phyloP scores from a whole-genome alignment of 1,140 invertebrate genomes.

The Chrysoperla carnea region DNA sequence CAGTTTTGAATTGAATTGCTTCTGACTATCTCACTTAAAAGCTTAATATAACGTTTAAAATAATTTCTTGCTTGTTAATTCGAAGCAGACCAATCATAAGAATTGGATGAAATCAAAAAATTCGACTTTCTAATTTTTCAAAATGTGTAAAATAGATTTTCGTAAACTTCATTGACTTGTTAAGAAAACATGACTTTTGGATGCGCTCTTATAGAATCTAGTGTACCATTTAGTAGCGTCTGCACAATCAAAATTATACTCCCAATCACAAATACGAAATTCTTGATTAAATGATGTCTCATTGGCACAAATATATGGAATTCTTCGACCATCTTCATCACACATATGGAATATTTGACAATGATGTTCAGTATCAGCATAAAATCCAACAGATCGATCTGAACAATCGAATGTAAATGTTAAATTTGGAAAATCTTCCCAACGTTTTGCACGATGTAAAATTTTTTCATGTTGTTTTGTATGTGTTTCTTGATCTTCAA shows the following conservation, averaged over 20 bases:
- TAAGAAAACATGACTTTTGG: no score
- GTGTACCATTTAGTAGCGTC: constrained; percentile 28
- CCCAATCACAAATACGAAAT: constrained; percentile 40
- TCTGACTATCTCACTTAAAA: no score
- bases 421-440: constrained; percentile 40
- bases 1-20: no score
- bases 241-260: constrained; percentile 36
- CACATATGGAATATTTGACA: constrained; percentile 49
- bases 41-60: no score
- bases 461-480: constrained; percentile 3
- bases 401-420: constrained; percentile 40
- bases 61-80: no score
- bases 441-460: constrained; percentile 29
- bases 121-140: no score
- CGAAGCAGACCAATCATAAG: no score
- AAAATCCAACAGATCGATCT: constrained; percentile 35
- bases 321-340: constrained; percentile 37
- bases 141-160: no score
- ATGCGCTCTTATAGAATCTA: no score
- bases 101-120: no score
- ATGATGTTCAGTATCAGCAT: constrained; percentile 40
- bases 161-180: no score
- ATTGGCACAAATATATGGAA: constrained; percentile 40
- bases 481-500: constrained; percentile 18
- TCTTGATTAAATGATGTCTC: constrained; percentile 41